These are phyloP conservation scores for Pteronura brasiliensis DNA, from an alignment of 2,113 vertebrate genomes.

Conservation along the genomic window DNA sequence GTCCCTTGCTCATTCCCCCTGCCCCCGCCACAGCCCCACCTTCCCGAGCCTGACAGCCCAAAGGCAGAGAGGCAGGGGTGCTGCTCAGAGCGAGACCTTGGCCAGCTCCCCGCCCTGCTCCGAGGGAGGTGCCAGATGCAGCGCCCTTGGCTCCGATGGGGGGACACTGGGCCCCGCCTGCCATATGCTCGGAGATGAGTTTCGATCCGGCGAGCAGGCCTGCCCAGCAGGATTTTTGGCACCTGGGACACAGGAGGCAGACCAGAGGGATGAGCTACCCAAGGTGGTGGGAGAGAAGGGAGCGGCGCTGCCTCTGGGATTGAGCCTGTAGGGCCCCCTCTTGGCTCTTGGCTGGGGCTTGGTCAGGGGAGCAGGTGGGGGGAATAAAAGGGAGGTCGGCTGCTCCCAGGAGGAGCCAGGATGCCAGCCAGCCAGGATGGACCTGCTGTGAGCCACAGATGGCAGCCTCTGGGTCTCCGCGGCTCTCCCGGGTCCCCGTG, in stretches of 20 bases:
- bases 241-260: constrained; percentile 62
- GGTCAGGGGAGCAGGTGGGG: constrained; percentile 68
- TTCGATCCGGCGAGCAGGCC: constrained; percentile 37
- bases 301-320: background rate
- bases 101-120: constrained; percentile 68
- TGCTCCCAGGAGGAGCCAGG: constrained; percentile 51
- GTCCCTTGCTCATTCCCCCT: background rate
- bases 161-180: constrained; percentile 50
- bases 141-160: constrained; percentile 21
- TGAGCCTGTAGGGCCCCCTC: constrained; percentile 41
- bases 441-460: constrained; percentile 68
- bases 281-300: constrained; percentile 32
- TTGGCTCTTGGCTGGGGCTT: constrained; percentile 41
- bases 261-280: constrained; percentile 28
- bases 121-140: constrained; percentile 67
- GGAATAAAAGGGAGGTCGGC: constrained; percentile 30
- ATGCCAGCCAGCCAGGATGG: constrained; percentile 66
- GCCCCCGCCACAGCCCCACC: background rate
- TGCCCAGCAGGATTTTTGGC: constrained; percentile 65
- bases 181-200: constrained; percentile 71
- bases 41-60: background rate
- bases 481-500: background rate
- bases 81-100: background rate
- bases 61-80: constrained; percentile 41
- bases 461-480: constrained; percentile 48